Evolutionary conservation across 2,888 invertebrate species (phyloP).

Genomic region (Drosophila falleni): DNA sequence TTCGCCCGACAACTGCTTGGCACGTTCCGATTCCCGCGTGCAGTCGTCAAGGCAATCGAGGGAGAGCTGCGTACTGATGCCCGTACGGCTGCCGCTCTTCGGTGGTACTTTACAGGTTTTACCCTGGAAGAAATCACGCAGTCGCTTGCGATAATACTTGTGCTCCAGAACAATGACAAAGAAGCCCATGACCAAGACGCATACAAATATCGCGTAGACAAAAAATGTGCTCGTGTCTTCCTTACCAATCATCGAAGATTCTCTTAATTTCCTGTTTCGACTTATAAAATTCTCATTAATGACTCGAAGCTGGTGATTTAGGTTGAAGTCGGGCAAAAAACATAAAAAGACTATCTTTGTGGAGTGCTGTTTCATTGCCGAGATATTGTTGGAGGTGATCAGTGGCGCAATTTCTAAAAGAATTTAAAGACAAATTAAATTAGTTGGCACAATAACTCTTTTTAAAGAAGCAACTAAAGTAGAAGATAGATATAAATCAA

Average conservation of each 20-base stretch:
- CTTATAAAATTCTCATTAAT: slow-evolving; percentile 83
- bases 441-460: not conserved
- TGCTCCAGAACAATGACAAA: slow-evolving; percentile 77
- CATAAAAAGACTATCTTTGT: slow-evolving; percentile 74
- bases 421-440: not conserved
- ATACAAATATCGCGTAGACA: slow-evolving; percentile 55
- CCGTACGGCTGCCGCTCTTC: slow-evolving; percentile 20
- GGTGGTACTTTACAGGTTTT: slow-evolving; percentile 46
- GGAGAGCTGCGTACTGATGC: slow-evolving; percentile 12
- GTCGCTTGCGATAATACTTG: slow-evolving; percentile 57
- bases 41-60: slow-evolving; percentile 49
- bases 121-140: slow-evolving; percentile 51
- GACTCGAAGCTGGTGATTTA: slow-evolving; percentile 84
- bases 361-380: slow-evolving; percentile 77
- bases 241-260: not conserved
- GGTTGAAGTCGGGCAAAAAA: slow-evolving; percentile 84
- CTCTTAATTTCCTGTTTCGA: slow-evolving; percentile 1
- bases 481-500: no score
- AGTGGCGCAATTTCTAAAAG: slow-evolving; percentile 78
- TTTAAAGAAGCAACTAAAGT: no score
- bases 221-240: slow-evolving; percentile 62
- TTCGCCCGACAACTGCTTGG: slow-evolving; percentile 39
- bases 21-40: slow-evolving; percentile 69
- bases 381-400: slow-evolving; percentile 79
- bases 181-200: slow-evolving; percentile 58